Evolutionary conservation across 2,113 vertebrate genomes (phyloP).

Genomic region (Eolophus roseicapilla): DNA sequence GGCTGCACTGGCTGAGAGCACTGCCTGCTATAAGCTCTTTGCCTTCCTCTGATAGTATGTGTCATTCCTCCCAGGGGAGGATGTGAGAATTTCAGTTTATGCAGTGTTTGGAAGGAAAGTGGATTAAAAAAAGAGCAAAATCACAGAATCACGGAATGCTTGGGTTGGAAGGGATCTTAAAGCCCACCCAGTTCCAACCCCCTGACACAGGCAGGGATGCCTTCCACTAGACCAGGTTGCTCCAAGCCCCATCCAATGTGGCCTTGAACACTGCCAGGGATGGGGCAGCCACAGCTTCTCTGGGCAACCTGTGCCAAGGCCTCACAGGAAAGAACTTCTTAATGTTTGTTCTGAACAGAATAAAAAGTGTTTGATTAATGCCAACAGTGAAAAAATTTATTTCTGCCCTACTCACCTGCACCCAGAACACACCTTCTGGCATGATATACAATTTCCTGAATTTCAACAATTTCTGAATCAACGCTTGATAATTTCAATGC

Average conservation of each 20-base stretch:
- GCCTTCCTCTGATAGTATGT: not conserved
- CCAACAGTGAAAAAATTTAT: not conserved
- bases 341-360: not conserved
- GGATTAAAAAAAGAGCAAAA: not conserved
- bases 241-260: not conserved
- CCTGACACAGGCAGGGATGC: not conserved
- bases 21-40: not conserved
- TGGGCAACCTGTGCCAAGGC: not conserved
- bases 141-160: not conserved
- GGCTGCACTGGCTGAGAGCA: not conserved
- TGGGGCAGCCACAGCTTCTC: not conserved
- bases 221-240: not conserved
- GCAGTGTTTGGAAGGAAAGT: not conserved
- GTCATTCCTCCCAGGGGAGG: too few species aligned
- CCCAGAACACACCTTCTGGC: not conserved
- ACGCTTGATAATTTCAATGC: not conserved
- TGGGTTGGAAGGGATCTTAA: not conserved
- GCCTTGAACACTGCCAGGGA: not conserved
- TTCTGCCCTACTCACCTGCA: not conserved
- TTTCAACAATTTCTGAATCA: not conserved
- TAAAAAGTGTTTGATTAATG: not conserved
- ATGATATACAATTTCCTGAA: not conserved
- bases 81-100: not conserved
- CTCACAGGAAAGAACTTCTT: not conserved
- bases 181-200: not conserved